phyloP scores from a whole-genome alignment of 2,113 vertebrate genomes.

The Rallus limicola region DNA sequence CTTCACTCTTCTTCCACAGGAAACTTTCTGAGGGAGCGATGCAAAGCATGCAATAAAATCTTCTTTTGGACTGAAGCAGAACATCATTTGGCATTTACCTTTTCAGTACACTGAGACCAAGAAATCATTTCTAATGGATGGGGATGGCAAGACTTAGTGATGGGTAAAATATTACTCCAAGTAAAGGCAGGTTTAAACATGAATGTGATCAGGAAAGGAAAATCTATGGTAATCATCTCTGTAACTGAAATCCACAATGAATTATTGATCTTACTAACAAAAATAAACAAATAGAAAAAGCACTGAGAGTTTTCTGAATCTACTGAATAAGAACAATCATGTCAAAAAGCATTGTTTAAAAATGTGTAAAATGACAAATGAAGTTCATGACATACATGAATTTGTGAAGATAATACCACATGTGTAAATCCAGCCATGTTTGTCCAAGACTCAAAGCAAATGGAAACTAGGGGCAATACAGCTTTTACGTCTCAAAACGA shows the following conservation, averaged over 20 bases:
- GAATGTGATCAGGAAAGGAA: background rate
- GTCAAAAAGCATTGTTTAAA: constrained; percentile 20
- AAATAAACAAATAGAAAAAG: constrained; percentile 29
- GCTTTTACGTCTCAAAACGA: constrained; percentile 54
- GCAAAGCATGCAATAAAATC: background rate
- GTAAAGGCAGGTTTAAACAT: constrained; percentile 8
- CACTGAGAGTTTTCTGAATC: background rate
- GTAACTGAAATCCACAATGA: constrained; percentile 23
- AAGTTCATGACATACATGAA: constrained; percentile 19
- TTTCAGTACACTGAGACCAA: background rate
- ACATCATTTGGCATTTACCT: background rate
- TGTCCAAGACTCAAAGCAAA: constrained; percentile 58
- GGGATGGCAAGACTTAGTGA: background rate
- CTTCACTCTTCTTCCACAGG: background rate
- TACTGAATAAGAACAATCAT: background rate
- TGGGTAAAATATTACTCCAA: constrained; percentile 8
- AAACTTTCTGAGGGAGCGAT: background rate
- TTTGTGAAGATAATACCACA: constrained; percentile 24
- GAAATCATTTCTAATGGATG: background rate
- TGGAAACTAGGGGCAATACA: constrained; percentile 24
- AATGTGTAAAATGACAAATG: background rate
- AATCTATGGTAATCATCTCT: background rate
- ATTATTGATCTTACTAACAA: constrained; percentile 22
- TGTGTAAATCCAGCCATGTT: constrained; percentile 35
- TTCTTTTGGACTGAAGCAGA: background rate